These are phyloP conservation scores for Myodes glareolus DNA, from an alignment of 2,113 vertebrate species.

Conservation along the genomic window DNA sequence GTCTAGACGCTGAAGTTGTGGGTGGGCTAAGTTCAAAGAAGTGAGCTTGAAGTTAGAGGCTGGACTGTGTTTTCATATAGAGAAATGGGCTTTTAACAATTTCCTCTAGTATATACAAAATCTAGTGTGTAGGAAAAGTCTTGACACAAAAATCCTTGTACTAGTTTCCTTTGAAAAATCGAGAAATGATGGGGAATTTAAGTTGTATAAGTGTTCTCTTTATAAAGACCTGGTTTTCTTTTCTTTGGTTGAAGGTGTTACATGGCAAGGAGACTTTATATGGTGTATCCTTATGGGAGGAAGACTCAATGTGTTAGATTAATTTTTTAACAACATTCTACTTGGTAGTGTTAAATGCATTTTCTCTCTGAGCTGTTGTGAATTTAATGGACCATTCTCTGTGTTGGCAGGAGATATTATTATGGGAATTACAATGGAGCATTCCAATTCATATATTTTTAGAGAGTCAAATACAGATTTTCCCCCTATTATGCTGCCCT, in stretches of 20 bases:
- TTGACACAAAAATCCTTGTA: conserved; percentile 45
- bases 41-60: conserved; percentile 43
- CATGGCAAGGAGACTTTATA: conserved; percentile 7
- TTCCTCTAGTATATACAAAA: conserved; percentile 40
- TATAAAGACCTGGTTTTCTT: conserved; percentile 54
- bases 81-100: not conserved
- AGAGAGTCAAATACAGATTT: conserved; percentile 8
- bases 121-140: not conserved
- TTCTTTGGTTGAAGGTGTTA: conserved; percentile 24
- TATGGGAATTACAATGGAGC: conserved; percentile 61
- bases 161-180: conserved; percentile 1
- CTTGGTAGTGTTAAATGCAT: conserved; percentile 55
- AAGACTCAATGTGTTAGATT: conserved; percentile 56
- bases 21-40: not conserved
- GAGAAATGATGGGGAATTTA: not conserved
- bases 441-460: conserved; percentile 66
- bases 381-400: conserved; percentile 76
- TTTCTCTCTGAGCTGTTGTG: conserved; percentile 62
- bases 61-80: not conserved
- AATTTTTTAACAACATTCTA: conserved; percentile 73
- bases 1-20: not conserved
- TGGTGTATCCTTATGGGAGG: not conserved
- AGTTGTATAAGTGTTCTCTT: not conserved
- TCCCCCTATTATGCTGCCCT: conserved; percentile 29
- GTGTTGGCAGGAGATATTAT: conserved; percentile 74